phyloP scores from a whole-genome alignment of 2,113 vertebrate species.

The cat (Felis catus) region DNA sequence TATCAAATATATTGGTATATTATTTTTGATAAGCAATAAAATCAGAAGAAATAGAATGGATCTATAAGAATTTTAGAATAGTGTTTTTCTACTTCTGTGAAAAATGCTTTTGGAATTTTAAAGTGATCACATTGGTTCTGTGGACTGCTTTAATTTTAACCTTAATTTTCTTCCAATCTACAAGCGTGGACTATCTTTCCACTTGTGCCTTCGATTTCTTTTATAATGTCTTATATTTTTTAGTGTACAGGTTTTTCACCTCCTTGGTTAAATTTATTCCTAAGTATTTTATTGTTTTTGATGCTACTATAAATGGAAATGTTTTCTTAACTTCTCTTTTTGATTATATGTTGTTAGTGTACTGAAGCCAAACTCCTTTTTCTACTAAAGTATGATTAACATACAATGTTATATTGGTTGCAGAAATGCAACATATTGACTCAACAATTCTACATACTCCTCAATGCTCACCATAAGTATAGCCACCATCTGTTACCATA shows the following conservation, averaged over 20 bases:
- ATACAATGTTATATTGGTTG: background rate
- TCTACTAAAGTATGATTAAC: background rate
- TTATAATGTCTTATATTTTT: background rate
- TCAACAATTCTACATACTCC: background rate
- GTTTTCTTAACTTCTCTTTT: background rate
- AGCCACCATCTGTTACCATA: background rate
- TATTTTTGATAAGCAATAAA: background rate
- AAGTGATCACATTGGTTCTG: background rate
- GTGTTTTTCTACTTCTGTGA: background rate
- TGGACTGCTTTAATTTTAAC: background rate
- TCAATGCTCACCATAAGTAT: background rate
- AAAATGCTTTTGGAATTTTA: background rate
- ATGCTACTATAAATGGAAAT: background rate
- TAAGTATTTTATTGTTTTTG: background rate
- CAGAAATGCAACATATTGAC: background rate
- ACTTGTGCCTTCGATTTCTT: background rate
- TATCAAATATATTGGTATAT: background rate
- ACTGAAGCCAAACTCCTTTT: background rate
- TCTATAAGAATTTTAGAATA: background rate
- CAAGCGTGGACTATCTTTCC: background rate
- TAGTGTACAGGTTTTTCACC: background rate
- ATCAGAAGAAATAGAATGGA: background rate
- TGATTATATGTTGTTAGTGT: background rate
- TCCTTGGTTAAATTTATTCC: background rate
- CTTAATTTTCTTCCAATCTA: background rate